Conservation (phyloP, 2,113 vertebrate species). For the Tretioscincus oriximinensis region DNA sequence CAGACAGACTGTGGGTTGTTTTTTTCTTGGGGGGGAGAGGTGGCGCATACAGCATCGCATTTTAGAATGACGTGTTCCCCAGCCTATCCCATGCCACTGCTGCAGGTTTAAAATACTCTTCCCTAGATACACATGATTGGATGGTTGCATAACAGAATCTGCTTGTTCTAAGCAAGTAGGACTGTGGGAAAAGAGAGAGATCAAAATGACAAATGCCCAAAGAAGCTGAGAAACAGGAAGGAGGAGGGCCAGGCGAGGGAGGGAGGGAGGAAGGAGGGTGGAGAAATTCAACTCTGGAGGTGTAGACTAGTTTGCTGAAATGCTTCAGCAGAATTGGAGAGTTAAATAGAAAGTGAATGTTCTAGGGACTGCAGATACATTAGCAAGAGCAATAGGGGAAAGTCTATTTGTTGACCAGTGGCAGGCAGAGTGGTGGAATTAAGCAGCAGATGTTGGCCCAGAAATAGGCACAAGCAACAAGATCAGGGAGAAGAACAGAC, state of each 20-base stretch:
- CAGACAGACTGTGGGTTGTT: too few relatives aligned
- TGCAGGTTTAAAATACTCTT: neutral
- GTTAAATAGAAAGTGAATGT: neutral
- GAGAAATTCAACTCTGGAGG: neutral
- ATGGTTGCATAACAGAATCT: neutral
- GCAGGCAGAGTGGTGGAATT: neutral
- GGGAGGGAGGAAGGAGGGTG: neutral
- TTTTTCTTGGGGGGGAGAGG: too few relatives aligned
- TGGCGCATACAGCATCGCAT: neutral
- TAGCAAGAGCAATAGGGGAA: neutral
- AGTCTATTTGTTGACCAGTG: neutral
- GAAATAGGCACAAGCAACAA: neutral
- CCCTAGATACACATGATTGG: constrained; percentile 7
- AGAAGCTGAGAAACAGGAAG: too few relatives aligned
- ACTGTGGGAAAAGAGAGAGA: constrained; percentile 12
- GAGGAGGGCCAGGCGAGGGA: too few relatives aligned
- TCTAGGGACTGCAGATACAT: neutral
- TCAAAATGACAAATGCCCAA: neutral
- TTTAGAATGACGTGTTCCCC: neutral
- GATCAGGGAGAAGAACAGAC: neutral
- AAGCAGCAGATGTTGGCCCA: too few relatives aligned
- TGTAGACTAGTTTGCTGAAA: neutral
- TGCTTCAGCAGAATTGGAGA: neutral
- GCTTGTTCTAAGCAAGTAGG: neutral
- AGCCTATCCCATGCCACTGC: neutral